Base-by-base conservation (phyloP, 2,113 vertebrate genomes). In the Microtus ochrogaster region DNA sequence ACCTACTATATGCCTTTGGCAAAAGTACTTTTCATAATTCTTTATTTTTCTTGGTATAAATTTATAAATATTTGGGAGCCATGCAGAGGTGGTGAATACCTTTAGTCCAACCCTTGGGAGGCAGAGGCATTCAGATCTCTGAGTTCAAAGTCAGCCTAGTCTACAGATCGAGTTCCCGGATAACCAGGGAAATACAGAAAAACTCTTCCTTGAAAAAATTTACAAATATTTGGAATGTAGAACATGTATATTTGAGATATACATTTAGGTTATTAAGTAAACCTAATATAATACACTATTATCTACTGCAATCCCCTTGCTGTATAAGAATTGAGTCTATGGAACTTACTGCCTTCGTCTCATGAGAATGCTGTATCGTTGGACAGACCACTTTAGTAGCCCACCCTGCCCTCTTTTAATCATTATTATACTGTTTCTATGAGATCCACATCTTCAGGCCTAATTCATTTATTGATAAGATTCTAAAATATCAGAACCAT, bases 401-500 rank as follows among this genome's bases (percentile, higher is more conserved):
- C 36, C 26, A 61, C 21, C 22, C 28, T 22, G 1, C 0, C 0
- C 10, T 16, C 22, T 16, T 74, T 26, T 81, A 66, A 22, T 30
- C 44, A 70, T 17, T 7, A 65, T 82, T 61, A 89, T 52, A 41
- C 55, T 95, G n/a, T 21, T 92, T 92, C 28, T n/a, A 10, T 88
- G 66, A n/a, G 22, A 17, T 49, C 3, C 3, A 79, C 4, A 7
- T 74, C 70, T 39, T 74, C 33, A 66, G 2, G 5, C 36, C 89
- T 93, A 44, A 74, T 92, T 74, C 90, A 82, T 61, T 90, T 10
- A 14, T 74, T 44, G 77, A 3, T 88, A 92, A 90, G 77, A 72
- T 83, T 94, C 24, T 88, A 65, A 83, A 84, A 89, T 79, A 86
- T 58, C 2, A 90, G n/a, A 90, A 55, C 36, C 47, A 81, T 88